Evolutionary conservation across 2,888 invertebrate genomes (phyloP), one percentile per base, ranked within the genome.

Genomic region (Spilosoma lubricipeda): DNA sequence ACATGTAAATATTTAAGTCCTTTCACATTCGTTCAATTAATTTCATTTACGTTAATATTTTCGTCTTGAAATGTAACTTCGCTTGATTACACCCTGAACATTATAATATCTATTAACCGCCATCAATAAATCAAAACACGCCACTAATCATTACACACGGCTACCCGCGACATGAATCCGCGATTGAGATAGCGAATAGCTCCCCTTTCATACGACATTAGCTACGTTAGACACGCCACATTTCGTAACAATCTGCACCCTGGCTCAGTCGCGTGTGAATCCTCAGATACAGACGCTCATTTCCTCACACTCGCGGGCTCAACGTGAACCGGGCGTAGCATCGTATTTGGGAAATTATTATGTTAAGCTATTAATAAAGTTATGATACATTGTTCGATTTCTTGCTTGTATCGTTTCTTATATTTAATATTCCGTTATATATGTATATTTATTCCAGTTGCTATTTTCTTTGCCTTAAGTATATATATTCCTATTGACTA

Each of bases 181-280:
- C 90, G 93, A 91, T 89, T 89, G 86, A 88, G 93, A 95, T 95
- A 94, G 93, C 92, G 91, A 92, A 93, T 92, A 92, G 91, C 90
- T 88, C 92, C 93, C 94, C 93, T 95, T 95, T 95, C 93, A 95
- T 95, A 95, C 93, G 91, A 95, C 95, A 95, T 95, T 95, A 95
- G 93, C 85, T 93, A 90, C 95, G 93, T 95, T 95, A 95, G 94
- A 94, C 89, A 94, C 95, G 93, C 91, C 94, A 95, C 95, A 95
- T 95, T 95, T 94, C 94, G 92, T 91, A 90, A 94, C 95, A 95
- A 95, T 95, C 95, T 95, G 95, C 91, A 90, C 91, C 83, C 87
- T 86, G 85, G 90, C 87, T 90, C 94, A 92, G 84, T 93, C 92
- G 94, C 92, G 94, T 95, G 95, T 95, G 94, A 95, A 95, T 95